A percentile compares a stretch with the other conserved stretches of the same genome.
Evolutionary conservation across 2,113 vertebrate genomes (phyloP).

Genomic region (Neotragus moschatus): DNA sequence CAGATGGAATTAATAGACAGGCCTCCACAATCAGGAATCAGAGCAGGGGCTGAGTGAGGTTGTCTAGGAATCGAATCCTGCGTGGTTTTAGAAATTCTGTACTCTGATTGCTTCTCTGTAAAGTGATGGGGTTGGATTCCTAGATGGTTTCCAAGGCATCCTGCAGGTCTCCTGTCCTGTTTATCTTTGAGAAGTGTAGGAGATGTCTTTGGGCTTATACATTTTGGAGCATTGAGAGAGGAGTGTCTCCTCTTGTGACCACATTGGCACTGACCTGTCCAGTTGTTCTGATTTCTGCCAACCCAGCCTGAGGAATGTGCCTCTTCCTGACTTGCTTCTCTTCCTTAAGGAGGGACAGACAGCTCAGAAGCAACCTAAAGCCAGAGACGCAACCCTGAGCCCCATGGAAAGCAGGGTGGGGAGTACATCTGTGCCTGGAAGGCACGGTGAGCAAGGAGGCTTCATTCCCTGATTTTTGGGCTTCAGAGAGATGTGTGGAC

Average conservation of each 20-base stretch:
- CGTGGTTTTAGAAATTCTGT: not conserved
- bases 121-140: not conserved
- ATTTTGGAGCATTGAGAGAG: not conserved
- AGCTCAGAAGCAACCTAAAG: not conserved
- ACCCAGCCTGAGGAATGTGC: not conserved
- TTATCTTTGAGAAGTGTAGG: not conserved
- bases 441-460: not conserved
- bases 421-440: not conserved
- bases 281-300: not conserved
- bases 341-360: not conserved
- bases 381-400: not conserved
- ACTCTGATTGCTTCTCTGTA: not conserved
- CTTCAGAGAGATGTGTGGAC: not conserved
- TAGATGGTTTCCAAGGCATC: not conserved
- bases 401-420: not conserved
- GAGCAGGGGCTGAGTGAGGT: not conserved
- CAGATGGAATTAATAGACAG: not conserved
- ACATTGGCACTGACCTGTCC: constrained; percentile 29
- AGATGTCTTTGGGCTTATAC: not conserved
- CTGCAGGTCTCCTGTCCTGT: not conserved
- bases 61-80: not conserved
- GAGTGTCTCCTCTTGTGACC: not conserved
- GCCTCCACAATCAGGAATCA: not conserved
- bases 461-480: not conserved
- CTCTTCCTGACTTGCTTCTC: not conserved